Percentiles rank a stretch among this genome's conserved stretches.
These are phyloP conservation scores for Meda fulgida DNA, from an alignment of 2,797 vertebrate genomes.

Conservation along the genomic window DNA sequence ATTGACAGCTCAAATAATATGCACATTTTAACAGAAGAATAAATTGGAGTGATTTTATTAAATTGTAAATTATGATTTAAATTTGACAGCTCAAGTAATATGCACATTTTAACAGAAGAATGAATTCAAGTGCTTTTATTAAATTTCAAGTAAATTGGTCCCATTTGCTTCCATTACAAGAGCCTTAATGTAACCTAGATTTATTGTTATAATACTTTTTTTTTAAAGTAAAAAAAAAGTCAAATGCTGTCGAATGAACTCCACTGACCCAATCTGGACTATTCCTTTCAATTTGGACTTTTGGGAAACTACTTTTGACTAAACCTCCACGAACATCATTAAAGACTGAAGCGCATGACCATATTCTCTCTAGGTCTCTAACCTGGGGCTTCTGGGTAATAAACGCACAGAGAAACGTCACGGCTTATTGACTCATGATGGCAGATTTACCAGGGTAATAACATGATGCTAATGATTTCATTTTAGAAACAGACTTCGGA, in stretches of 20 bases:
- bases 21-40: too few relatives aligned
- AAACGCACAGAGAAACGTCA: conserved; percentile 1
- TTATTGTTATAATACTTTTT: fast-evolving
- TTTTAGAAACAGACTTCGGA: neutral
- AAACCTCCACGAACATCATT: too few relatives aligned
- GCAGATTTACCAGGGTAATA: conserved; percentile 30
- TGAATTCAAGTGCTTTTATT: neutral
- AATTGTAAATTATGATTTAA: too few relatives aligned
- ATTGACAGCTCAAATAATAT: too few relatives aligned
- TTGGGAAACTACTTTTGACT: neutral
- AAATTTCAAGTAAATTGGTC: neutral
- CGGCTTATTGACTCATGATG: conserved; percentile 15
- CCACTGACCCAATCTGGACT: neutral
- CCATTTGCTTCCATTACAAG: neutral
- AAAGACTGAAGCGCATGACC: neutral
- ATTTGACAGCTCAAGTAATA: too few relatives aligned
- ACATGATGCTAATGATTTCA: conserved; percentile 16
- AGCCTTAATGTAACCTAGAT: too few relatives aligned
- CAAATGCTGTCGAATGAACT: neutral
- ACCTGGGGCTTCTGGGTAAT: conserved; percentile 20
- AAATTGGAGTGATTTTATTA: too few relatives aligned
- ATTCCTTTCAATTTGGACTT: neutral
- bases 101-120: too few relatives aligned
- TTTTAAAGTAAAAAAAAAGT: neutral
- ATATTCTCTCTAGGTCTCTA: neutral